A percentile compares a stretch with the other conserved stretches of the same genome.
Evolutionary conservation across 1,140 invertebrate genomes (phyloP).

Genomic region (Drosophila truncata): DNA sequence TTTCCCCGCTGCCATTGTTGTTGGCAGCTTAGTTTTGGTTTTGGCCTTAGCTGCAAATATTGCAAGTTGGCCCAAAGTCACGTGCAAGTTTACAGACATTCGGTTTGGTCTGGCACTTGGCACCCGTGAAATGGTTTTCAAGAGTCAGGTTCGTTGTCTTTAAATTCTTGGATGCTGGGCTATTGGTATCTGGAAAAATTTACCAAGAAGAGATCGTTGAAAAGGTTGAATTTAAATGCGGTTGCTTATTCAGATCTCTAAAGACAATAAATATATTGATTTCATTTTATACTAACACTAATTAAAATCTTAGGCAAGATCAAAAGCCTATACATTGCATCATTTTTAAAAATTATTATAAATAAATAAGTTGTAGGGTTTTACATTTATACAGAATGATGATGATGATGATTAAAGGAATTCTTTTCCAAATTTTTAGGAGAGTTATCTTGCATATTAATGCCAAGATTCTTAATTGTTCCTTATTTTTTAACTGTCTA

Average conservation of each 20-base stretch:
- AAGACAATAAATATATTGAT: background rate
- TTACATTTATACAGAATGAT: too few relatives aligned
- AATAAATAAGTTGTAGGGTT: too few relatives aligned
- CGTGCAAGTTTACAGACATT: constrained; percentile 82
- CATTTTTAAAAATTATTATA: background rate
- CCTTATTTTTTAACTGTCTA: too few relatives aligned
- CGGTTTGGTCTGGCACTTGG: constrained; percentile 53
- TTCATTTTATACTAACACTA: background rate
- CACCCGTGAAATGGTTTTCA: constrained; percentile 45
- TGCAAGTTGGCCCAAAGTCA: constrained; percentile 77
- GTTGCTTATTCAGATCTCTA: too few relatives aligned
- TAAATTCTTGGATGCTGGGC: constrained; percentile 13
- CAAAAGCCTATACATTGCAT: fast-evolving
- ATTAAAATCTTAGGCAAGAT: background rate
- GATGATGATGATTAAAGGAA: too few relatives aligned
- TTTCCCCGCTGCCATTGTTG: constrained; percentile 40
- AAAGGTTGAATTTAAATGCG: too few relatives aligned
- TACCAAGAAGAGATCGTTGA: background rate
- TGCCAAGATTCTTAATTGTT: too few relatives aligned
- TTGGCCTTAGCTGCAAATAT: constrained; percentile 72
- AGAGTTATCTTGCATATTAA: too few relatives aligned
- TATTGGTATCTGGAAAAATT: constrained; percentile 2
- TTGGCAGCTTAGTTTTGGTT: constrained; percentile 65
- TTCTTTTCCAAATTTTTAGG: too few relatives aligned
- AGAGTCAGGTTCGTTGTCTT: constrained; percentile 11